Evolutionary conservation across 2,113 vertebrate species (phyloP).

Genomic region (Neolamprologus toae): DNA sequence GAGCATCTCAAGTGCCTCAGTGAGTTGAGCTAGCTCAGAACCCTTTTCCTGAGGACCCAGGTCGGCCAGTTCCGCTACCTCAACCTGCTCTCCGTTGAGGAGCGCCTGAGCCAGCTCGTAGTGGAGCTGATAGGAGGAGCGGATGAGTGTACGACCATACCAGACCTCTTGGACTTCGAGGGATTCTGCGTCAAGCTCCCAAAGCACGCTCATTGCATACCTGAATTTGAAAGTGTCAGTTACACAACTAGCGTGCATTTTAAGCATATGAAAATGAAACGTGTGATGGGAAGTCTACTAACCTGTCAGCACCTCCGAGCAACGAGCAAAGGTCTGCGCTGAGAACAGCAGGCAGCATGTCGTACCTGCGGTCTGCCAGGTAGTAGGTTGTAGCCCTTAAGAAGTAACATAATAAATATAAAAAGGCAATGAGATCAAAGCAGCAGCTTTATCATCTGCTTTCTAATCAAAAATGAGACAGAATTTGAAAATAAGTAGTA

Average conservation of each 20-base stretch:
- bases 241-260: background rate
- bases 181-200: constrained; percentile 80
- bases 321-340: constrained; percentile 91
- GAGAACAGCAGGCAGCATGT: constrained; percentile 88
- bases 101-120: constrained; percentile 89
- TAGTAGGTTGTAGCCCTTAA: constrained; percentile 91
- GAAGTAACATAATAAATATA: background rate
- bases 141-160: constrained; percentile 80
- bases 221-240: constrained; percentile 45
- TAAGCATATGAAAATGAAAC: background rate
- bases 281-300: background rate
- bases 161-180: constrained; percentile 71
- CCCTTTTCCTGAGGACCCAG: constrained; percentile 54
- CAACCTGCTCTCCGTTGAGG: constrained; percentile 71
- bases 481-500: background rate
- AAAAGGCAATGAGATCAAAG: background rate
- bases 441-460: background rate
- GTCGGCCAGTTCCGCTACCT: constrained; percentile 74
- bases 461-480: background rate
- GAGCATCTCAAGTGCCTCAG: constrained; percentile 75
- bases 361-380: constrained; percentile 86
- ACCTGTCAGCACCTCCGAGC: constrained; percentile 89
- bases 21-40: constrained; percentile 65
- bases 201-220: constrained; percentile 89
- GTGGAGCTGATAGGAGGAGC: constrained; percentile 87